These are phyloP conservation scores for Orthosia gracilis DNA, from an alignment of 2,888 invertebrate genomes.

Conservation along the genomic window DNA sequence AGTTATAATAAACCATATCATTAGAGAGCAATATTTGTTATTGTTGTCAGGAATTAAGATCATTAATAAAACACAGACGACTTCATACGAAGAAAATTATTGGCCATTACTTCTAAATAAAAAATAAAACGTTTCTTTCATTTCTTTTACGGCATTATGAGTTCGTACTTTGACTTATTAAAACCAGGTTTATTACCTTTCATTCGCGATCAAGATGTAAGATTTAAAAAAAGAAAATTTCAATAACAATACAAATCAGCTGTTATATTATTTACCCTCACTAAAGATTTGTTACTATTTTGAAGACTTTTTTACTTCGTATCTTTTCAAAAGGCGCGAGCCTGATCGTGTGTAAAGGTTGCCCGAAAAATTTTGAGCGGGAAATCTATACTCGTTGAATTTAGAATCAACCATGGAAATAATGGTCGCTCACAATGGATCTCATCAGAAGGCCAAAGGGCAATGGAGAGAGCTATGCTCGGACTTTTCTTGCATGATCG, in stretches of 20 bases:
- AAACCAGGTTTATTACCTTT: constrained; percentile 4
- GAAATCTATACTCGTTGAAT: not conserved
- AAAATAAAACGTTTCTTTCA: constrained; percentile 8
- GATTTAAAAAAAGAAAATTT: not conserved
- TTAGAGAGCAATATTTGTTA: not conserved
- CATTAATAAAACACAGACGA: constrained; percentile 11
- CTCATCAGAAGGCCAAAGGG: no score
- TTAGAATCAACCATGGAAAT: not conserved
- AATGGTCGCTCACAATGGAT: no score
- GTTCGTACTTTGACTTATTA: not conserved
- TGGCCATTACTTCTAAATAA: constrained; percentile 9
- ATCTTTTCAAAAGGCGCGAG: no score
- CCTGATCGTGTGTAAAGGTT: no score
- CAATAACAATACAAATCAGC: no score
- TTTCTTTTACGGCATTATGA: constrained; percentile 13
- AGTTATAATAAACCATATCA: not conserved
- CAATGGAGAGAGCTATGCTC: no score
- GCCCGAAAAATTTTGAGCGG: no score
- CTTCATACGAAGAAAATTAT: constrained; percentile 24
- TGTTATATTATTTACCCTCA: no score
- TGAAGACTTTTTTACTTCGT: no score
- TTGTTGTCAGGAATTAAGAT: constrained; percentile 15
- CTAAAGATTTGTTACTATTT: no score
- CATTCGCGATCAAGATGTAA: not conserved
- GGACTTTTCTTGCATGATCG: no score